Evolutionary conservation across 2,797 vertebrate genomes (phyloP).

Genomic region (Triplophysa yarkandensis): DNA sequence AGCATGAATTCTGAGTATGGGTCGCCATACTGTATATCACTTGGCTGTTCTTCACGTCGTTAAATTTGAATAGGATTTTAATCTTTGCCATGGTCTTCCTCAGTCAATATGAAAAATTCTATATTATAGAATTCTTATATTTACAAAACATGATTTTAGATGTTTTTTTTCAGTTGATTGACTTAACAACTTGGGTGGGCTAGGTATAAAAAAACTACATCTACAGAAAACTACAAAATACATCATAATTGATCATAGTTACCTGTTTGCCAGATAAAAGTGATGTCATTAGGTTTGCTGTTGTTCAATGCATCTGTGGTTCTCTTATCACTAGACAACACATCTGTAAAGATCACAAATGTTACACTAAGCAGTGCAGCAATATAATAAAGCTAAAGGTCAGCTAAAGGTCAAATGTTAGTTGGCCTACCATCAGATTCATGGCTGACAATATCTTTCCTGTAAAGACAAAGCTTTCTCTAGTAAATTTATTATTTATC

Average conservation of each 20-base stretch:
- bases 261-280: background rate
- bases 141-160: too few relatives aligned
- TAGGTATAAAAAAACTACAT: background rate
- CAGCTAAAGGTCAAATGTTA: background rate
- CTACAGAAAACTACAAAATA: too few relatives aligned
- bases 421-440: conserved; percentile 5
- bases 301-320: conserved; percentile 64
- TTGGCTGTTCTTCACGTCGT: too few relatives aligned
- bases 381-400: background rate
- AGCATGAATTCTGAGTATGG: too few relatives aligned
- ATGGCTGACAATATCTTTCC: background rate
- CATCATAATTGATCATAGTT: background rate
- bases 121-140: too few relatives aligned
- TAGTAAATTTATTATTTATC: too few relatives aligned
- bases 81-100: too few relatives aligned
- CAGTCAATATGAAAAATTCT: too few relatives aligned
- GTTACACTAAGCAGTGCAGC: background rate
- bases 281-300: background rate
- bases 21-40: too few relatives aligned
- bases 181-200: background rate
- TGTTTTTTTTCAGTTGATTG: too few relatives aligned
- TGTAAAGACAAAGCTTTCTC: background rate
- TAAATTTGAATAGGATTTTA: too few relatives aligned
- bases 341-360: conserved; percentile 67
- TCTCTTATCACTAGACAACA: conserved; percentile 75